phyloP scores from a whole-genome alignment of 1,140 invertebrate genomes.

The Aphidius gifuensis region DNA sequence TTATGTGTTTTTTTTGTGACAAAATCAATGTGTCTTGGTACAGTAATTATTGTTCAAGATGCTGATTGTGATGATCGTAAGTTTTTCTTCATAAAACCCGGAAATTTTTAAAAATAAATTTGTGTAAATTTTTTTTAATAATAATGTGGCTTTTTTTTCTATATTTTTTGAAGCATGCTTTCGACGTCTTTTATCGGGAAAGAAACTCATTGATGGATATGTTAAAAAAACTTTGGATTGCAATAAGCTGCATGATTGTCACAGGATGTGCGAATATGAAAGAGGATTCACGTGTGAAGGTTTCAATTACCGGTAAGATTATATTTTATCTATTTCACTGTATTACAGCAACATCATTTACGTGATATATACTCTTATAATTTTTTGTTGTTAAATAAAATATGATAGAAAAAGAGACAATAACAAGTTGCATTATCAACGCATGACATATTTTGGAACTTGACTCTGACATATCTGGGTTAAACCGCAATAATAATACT shows the following conservation, averaged over 20 bases:
- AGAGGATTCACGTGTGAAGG: constrained; percentile 73
- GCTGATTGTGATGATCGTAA: constrained; percentile 28
- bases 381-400: constrained; percentile 3
- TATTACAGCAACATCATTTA: not conserved
- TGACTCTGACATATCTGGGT: constrained; percentile 26
- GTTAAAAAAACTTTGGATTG: constrained; percentile 66
- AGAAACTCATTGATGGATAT: constrained; percentile 63
- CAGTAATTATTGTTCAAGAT: constrained; percentile 26
- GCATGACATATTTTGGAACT: constrained; percentile 22
- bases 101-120: constrained; percentile 11
- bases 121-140: constrained; percentile 8
- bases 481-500: constrained; percentile 27
- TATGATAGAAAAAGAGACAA: not conserved
- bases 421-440: constrained; percentile 24
- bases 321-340: not conserved
- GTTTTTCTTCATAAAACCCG: constrained; percentile 5
- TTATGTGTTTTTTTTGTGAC: constrained; percentile 8
- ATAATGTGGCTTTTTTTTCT: constrained; percentile 13
- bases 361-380: not conserved
- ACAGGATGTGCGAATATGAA: constrained; percentile 70
- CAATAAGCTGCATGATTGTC: constrained; percentile 69
- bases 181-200: constrained; percentile 66
- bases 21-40: constrained; percentile 16
- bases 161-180: constrained; percentile 65
- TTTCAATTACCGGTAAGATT: constrained; percentile 73